A percentile compares a stretch with the other conserved stretches of the same genome.
Conservation (phyloP, 2,797 vertebrate genomes). For the Poeciliopsis presidionis region DNA sequence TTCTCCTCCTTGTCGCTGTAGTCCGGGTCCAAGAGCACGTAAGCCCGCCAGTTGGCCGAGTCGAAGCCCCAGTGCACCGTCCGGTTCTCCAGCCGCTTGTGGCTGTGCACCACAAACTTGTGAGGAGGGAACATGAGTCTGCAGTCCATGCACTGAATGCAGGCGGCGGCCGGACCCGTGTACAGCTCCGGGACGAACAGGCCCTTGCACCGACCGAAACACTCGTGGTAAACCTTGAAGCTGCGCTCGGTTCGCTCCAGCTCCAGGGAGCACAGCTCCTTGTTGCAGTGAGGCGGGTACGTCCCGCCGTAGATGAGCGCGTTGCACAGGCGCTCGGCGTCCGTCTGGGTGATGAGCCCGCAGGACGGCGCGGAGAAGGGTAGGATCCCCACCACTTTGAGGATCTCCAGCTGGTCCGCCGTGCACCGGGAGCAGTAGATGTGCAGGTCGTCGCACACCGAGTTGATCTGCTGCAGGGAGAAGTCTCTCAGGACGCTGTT, state of each 20-base stretch:
- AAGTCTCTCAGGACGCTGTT: conserved; percentile 97
- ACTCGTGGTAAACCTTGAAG: conserved; percentile 96
- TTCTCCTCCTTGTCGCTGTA: conserved; percentile 91
- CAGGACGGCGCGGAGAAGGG: conserved; percentile 96
- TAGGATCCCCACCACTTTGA: conserved; percentile 95
- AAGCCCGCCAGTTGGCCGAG: conserved; percentile 95
- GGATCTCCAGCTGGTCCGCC: conserved; percentile 95
- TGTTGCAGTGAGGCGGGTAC: conserved; percentile 76
- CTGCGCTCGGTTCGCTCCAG: conserved; percentile 90
- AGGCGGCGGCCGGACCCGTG: conserved; percentile 87
- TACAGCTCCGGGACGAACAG: conserved; percentile 94
- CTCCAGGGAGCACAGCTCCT: conserved; percentile 83
- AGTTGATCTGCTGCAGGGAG: conserved; percentile 97
- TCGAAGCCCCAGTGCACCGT: conserved; percentile 99
- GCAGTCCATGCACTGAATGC: conserved; percentile 96
- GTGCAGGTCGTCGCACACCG: conserved; percentile 95
- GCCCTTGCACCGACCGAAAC: conserved; percentile 95
- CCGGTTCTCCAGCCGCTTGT: conserved; percentile 94
- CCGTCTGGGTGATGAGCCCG: conserved; percentile 95
- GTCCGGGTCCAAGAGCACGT: conserved; percentile 94
- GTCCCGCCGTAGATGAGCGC: conserved; percentile 91
- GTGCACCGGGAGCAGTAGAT: conserved; percentile 97
- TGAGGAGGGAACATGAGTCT: conserved; percentile 94
- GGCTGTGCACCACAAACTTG: conserved; percentile 97
- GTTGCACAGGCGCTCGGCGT: conserved; percentile 96